These are phyloP conservation scores for Athalia cordata DNA, from an alignment of 2,888 invertebrate genomes.

Conservation along the genomic window DNA sequence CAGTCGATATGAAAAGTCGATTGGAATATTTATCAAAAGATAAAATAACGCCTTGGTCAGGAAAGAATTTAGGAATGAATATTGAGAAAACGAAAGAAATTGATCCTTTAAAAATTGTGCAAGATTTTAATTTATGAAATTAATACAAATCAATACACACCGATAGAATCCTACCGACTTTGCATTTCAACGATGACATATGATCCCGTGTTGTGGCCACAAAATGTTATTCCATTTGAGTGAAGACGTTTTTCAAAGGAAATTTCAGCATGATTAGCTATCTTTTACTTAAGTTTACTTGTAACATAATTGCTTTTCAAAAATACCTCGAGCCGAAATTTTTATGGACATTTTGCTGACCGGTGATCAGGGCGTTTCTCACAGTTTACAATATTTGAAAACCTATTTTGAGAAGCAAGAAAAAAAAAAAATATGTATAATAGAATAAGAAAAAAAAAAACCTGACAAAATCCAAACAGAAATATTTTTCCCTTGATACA, in stretches of 20 bases:
- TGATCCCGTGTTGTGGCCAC: constrained; percentile 34
- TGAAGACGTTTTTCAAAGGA: constrained; percentile 4
- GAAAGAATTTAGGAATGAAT: not conserved
- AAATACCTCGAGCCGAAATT: constrained; percentile 39
- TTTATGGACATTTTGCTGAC: constrained; percentile 9
- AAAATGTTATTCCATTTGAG: constrained; percentile 9
- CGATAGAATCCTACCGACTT: not conserved
- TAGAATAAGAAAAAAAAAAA: not conserved
- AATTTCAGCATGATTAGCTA: constrained; percentile 19
- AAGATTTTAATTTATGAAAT: not conserved
- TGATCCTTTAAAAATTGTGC: not conserved
- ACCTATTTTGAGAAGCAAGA: not conserved
- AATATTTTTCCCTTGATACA: no score
- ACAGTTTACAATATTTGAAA: not conserved
- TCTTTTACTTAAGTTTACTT: constrained; percentile 29
- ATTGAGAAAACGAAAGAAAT: no score
- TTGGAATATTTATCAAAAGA: not conserved
- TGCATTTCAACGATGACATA: constrained; percentile 25
- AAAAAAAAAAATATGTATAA: not conserved
- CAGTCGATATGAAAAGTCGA: constrained; percentile 21
- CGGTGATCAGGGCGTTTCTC: not conserved
- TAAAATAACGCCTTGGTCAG: not conserved
- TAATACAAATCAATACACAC: constrained; percentile 13
- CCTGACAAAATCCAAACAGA: no score
- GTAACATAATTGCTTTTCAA: constrained; percentile 41